phyloP scores from a whole-genome alignment of 2,113 vertebrate genomes.

The Brienomyrus brachyistius region DNA sequence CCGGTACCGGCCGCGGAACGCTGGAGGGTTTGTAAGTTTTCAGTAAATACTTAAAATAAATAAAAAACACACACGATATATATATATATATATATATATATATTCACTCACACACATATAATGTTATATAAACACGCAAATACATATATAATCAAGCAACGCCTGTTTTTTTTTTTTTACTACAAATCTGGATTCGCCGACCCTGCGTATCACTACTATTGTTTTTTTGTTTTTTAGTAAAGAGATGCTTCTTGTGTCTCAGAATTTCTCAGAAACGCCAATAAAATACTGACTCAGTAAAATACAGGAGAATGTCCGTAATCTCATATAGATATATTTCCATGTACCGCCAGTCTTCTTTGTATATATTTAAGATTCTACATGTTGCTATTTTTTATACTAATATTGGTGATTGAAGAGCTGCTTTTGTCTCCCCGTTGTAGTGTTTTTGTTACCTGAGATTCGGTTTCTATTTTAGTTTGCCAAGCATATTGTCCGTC shows the following conservation, averaged over 20 bases:
- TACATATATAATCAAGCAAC: not conserved
- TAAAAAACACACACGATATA: no score
- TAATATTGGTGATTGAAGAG: not conserved
- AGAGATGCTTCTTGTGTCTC: not conserved
- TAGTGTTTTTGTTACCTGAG: not conserved
- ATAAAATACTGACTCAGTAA: not conserved
- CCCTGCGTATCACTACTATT: not conserved
- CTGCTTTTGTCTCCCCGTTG: not conserved
- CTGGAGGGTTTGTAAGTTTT: not conserved
- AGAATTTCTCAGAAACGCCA: not conserved
- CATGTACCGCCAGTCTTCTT: not conserved
- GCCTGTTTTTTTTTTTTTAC: not conserved
- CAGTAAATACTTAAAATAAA: no score
- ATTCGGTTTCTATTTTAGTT: not conserved
- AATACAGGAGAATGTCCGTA: not conserved
- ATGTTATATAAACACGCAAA: no score
- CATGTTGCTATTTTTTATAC: not conserved
- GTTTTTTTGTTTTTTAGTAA: not conserved
- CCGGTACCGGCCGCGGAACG: not conserved
- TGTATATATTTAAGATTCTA: not conserved
- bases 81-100: no score
- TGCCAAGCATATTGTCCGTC: not conserved
- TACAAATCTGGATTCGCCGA: not conserved
- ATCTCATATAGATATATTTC: not conserved
- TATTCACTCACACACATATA: no score